Base-by-base conservation (phyloP, 1,140 invertebrate species). In the Trichogramma pretiosum region DNA sequence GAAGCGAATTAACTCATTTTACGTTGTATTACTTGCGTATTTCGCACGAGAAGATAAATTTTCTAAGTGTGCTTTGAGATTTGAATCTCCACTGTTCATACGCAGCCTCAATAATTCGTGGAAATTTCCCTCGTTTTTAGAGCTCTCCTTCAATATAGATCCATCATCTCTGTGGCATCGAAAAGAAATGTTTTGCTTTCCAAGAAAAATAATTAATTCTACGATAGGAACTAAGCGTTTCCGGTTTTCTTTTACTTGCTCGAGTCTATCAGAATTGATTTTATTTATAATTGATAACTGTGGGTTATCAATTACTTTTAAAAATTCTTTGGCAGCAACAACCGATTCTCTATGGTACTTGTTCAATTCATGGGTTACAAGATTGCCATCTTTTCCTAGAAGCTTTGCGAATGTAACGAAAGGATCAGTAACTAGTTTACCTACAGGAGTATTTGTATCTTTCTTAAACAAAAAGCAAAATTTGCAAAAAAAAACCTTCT, bases 1-100 rank as follows among this genome's bases (percentile, higher is more conserved):
- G 34, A 47, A 55, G 11, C 53, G 16, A 19, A 64, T 61, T 11
- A 64, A 32, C 30, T 60, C 50, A 42, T 62, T 65, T 52, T 62
- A 58, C 2, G 34, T 53, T 13, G 46, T 57, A 41, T 56, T 56
- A 22, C 53, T 58, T 17, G 57, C 58, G 42, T 60, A 64, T 2
- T 50, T 58, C 14, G 54, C 48, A 34, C 50, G 53, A 3, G 34
- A 10, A 13, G 14, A 34, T 8, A 49, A 17, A 21, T 24, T 55
- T 46, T 50, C 48, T 24, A 62, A 39, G 47, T 62, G 58, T n/a
- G n/a, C n/a, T n/a, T n/a, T n/a, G n/a, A n/a, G n/a, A n/a, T n/a
- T n/a, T n/a, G n/a, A n/a, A n/a, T n/a, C n/a, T n/a, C n/a, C n/a
- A n/a, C n/a, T n/a, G n/a, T n/a, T n/a, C n/a, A n/a, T n/a, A n/a